These are phyloP conservation scores for Cryptops parisi DNA, from an alignment of 2,888 invertebrate genomes.

Conservation along the genomic window DNA sequence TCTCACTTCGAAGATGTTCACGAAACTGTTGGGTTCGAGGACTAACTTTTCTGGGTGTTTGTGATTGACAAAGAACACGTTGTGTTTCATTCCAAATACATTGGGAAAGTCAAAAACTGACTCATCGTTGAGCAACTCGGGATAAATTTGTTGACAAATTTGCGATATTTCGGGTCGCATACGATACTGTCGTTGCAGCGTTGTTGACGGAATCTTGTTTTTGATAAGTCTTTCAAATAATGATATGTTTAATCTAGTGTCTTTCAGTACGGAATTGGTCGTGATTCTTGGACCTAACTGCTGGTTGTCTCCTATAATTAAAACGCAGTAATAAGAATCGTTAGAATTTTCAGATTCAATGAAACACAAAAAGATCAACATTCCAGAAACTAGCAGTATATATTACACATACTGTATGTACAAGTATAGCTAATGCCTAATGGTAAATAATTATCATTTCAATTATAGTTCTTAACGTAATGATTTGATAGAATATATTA, in stretches of 20 bases:
- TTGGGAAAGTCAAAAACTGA: constrained; percentile 42
- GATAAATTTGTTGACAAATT: constrained; percentile 52
- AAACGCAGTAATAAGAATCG: too few species aligned
- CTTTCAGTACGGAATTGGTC: too few species aligned
- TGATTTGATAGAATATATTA: too few species aligned
- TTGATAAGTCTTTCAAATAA: constrained; percentile 66
- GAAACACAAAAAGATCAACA: too few species aligned
- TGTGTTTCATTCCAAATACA: constrained; percentile 45
- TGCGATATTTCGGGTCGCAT: constrained; percentile 54
- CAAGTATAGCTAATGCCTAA: too few species aligned
- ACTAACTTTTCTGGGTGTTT: constrained; percentile 38
- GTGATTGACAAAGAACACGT: constrained; percentile 55
- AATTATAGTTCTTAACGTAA: too few species aligned
- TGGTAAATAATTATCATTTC: too few species aligned
- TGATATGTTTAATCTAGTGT: constrained; percentile 57
- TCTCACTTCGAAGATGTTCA: constrained; percentile 47
- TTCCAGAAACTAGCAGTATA: too few species aligned
- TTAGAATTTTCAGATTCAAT: too few species aligned
- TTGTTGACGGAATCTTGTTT: constrained; percentile 44
- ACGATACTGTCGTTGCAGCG: constrained; percentile 51
- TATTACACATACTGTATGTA: too few species aligned
- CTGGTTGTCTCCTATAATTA: too few species aligned
- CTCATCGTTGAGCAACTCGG: constrained; percentile 42
- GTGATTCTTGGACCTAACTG: too few species aligned
- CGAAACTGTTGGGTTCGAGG: constrained; percentile 37